phyloP scores from a whole-genome alignment of 2,888 invertebrate genomes.

The Liodrosophila aerea region DNA sequence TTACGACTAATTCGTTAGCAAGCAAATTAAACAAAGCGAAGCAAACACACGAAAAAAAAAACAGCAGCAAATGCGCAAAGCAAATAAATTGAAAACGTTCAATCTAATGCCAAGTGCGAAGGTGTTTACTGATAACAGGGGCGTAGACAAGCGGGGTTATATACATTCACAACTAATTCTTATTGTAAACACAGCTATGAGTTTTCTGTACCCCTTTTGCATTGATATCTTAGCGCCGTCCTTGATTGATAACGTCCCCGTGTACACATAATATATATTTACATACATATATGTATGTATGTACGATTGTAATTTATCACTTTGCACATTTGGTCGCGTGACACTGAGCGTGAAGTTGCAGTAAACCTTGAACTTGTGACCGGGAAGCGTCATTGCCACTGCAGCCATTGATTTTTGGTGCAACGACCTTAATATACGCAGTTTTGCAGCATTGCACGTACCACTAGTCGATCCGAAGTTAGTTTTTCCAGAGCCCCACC shows the following conservation, averaged over 20 bases:
- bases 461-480: constrained; percentile 74
- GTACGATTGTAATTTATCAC: neutral
- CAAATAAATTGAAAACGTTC: constrained; percentile 38
- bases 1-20: constrained; percentile 62
- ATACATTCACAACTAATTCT: too few species aligned
- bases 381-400: constrained; percentile 31
- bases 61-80: constrained; percentile 34
- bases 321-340: constrained; percentile 28
- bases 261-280: constrained; percentile 1
- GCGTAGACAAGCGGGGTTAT: too few species aligned
- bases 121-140: too few species aligned
- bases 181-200: too few species aligned
- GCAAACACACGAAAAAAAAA: constrained; percentile 38
- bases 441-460: too few species aligned
- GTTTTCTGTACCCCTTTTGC: too few species aligned
- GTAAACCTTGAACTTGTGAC: constrained; percentile 67
- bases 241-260: constrained; percentile 21
- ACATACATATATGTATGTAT: neutral
- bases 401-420: constrained; percentile 61
- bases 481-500: constrained; percentile 73
- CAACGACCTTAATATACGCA: constrained; percentile 41
- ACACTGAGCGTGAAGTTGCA: constrained; percentile 20
- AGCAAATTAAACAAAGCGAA: constrained; percentile 49
- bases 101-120: neutral
- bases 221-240: too few species aligned